Conservation (phyloP, 1,140 invertebrate species). For the Nasonia vitripennis region DNA sequence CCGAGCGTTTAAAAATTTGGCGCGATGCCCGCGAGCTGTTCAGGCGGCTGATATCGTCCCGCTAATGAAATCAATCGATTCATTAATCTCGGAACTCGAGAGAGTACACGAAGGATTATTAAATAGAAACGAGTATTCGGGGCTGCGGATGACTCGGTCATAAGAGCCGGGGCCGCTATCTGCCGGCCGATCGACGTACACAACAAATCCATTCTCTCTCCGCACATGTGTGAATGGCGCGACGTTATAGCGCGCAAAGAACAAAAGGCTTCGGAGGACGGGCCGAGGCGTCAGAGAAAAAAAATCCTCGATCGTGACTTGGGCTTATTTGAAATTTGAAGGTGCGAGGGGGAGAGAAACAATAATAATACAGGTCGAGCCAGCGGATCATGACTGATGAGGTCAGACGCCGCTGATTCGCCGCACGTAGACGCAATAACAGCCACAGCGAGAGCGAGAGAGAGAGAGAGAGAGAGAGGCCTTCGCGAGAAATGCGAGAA, state of each 20-base stretch:
- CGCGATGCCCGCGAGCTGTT: too few species aligned
- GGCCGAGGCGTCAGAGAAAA: slow-evolving; percentile 32
- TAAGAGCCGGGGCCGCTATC: not conserved
- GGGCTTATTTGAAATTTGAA: slow-evolving; percentile 18
- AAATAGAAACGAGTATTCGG: slow-evolving; percentile 4
- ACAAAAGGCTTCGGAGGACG: not conserved
- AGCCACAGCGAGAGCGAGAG: too few species aligned
- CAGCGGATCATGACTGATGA: not conserved
- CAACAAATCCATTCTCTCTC: slow-evolving; percentile 28
- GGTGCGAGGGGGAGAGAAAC: not conserved
- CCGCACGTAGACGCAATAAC: slow-evolving; percentile 2
- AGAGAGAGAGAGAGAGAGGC: not conserved
- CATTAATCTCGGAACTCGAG: slow-evolving; percentile 4
- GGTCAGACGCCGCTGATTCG: not conserved
- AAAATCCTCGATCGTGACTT: slow-evolving; percentile 46
- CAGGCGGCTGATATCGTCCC: not conserved
- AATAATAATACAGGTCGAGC: slow-evolving; percentile 4
- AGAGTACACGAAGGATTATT: not conserved
- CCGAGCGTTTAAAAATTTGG: slow-evolving; percentile 3
- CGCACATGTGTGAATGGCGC: not conserved
- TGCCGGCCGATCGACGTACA: slow-evolving; percentile 18
- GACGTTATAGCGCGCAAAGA: not conserved
- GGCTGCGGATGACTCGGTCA: not conserved
- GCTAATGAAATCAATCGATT: slow-evolving; percentile 15
- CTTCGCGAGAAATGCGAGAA: not conserved